These are phyloP conservation scores for Catonia carolina DNA, from an alignment of 2,888 invertebrate species.

Conservation along the genomic window DNA sequence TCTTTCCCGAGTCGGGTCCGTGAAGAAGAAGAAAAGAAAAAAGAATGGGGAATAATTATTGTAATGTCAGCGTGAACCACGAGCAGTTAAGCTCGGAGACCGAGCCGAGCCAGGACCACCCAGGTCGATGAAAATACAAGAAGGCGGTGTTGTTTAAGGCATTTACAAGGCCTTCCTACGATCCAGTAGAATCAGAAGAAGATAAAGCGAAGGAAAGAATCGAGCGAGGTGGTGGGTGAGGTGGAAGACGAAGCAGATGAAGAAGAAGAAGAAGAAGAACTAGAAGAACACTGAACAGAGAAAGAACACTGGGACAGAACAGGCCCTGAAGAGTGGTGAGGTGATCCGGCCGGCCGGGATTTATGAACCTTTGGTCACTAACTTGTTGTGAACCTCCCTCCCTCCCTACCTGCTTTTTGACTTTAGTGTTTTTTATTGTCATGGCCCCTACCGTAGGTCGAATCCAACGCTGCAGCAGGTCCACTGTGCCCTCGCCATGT, in stretches of 20 bases:
- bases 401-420: not conserved
- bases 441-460: no score
- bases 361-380: constrained; percentile 5
- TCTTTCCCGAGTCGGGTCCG: not conserved
- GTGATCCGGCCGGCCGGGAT: constrained; percentile 8
- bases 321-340: no score
- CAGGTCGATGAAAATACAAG: constrained; percentile 2
- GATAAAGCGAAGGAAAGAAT: no score
- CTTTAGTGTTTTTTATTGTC: not conserved
- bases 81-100: not conserved
- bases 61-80: constrained; percentile 9
- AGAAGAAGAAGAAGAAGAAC: no score
- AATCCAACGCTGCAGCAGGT: no score
- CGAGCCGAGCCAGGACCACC: constrained; percentile 1
- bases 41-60: constrained; percentile 2
- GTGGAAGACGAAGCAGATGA: no score
- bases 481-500: no score
- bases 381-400: no score
- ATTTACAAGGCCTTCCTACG: constrained; percentile 9
- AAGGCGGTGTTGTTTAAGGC: constrained; percentile 1
- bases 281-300: no score
- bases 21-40: no score
- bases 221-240: no score
- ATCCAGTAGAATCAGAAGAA: not conserved
- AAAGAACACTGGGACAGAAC: no score